These are phyloP conservation scores for Chamaea fasciata DNA, from an alignment of 2,113 vertebrate genomes.

Conservation along the genomic window DNA sequence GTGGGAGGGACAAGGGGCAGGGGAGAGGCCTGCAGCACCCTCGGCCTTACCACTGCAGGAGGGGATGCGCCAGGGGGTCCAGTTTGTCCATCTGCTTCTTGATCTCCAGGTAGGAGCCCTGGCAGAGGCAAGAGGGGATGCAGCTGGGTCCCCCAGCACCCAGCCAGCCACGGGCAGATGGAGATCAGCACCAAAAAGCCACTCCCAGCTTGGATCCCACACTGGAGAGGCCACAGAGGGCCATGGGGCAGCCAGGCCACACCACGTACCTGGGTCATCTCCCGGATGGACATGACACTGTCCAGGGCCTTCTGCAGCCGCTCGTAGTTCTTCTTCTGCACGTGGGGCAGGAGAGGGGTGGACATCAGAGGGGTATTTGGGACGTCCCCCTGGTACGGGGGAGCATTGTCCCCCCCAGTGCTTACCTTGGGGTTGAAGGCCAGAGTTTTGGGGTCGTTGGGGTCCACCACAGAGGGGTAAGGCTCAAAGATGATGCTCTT, in stretches of 20 bases:
- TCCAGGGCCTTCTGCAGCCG: constrained; percentile 97
- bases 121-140: not conserved
- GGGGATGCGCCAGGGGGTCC: constrained; percentile 93
- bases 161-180: not conserved
- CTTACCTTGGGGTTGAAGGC: constrained; percentile 98
- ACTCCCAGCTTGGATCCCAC: not conserved
- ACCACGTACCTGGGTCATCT: constrained; percentile 93
- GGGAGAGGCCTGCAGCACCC: fast-evolving
- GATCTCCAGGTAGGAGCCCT: constrained; percentile 98
- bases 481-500: constrained; percentile 99
- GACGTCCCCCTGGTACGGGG: fast-evolving
- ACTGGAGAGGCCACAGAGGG: fast-evolving
- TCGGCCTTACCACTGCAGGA: constrained; percentile 87
- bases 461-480: constrained; percentile 97
- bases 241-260: fast-evolving
- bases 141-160: not conserved
- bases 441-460: constrained; percentile 96
- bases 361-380: not conserved
- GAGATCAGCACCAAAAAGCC: not conserved
- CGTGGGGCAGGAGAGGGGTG: not conserved
- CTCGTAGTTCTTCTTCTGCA: constrained; percentile 99
- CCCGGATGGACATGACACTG: constrained; percentile 98
- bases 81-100: constrained; percentile 99
- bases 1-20: not conserved
- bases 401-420: fast-evolving